Evolutionary conservation across 2,888 invertebrate genomes (phyloP), one percentile per base, ranked within the genome.

Genomic region (Sesia bembeciformis): DNA sequence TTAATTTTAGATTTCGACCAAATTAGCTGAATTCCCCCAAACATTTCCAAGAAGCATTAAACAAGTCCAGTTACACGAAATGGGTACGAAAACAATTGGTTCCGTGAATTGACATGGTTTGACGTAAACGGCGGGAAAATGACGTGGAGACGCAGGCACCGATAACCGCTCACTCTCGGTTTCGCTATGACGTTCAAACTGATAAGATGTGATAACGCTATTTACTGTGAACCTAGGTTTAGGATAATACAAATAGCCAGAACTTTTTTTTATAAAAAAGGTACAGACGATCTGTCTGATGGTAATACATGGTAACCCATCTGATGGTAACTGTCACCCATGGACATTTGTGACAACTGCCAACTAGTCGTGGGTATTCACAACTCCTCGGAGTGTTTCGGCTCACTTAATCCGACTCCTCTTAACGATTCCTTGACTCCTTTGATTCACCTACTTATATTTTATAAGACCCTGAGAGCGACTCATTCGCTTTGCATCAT

Each of bases 91-190:
- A 46, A 46, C 46, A 46, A 50, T 50, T 50, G 50, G 38, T 50
- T 50, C 50, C 38, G 50, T 39, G 39, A 50, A 50, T 50, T 50
- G 39, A 3, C 38, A 5, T 39, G 38, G 39, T 75, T 71, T 65
- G 66, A 59, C 59, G 58, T 71, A 66, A 65, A 66, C 64, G 62
- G 61, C 63, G 63, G 66, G 66, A 56, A 58, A 56, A 67, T 76
- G 76, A 77, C 75, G 79, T 62, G 64, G 58, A 59, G 65, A 67
- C 73, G 71, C 75, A 64, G 64, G 68, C 74, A 75, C 74, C 66
- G 52, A 55, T 68, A 75, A 64, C 76, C 74, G 71, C 78, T 76
- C 74, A 81, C 84, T 81, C 79, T 81, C 76, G 69, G 64, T 81
- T 77, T 77, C 74, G 61, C 64, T 62, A 63, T 76, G 76, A 82